Evolutionary conservation across 2,888 invertebrate species (phyloP), one percentile per base, ranked within the genome.

Genomic region (Ceramica pisi): DNA sequence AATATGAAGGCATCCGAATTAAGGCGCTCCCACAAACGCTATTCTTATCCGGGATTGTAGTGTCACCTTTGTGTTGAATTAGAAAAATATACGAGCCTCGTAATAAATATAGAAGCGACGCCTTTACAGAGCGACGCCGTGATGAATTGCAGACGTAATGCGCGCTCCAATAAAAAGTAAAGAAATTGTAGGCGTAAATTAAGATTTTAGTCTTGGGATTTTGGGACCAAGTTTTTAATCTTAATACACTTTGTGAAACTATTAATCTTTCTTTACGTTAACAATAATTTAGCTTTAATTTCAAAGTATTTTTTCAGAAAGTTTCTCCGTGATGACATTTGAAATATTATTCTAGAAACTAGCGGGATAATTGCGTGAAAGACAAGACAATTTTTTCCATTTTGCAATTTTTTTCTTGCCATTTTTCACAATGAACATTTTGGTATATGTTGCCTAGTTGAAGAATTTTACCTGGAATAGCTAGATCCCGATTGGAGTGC

Each of bases 1-100:
- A 90, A 87, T 88, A 88, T 83, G 85, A 86, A 88, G 83, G 71
- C 78, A 75, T 82, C 84, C 78, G 88, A 86, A 89, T 88, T 87
- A 87, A 78, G 79, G 82, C 77, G 77, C 76, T 75, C 76, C 73
- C 76, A 78, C 70, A 73, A 75, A 71, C 66, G 81, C 79, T 78
- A 77, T 75, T 80, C 73, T 78, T 84, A 80, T 72, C 72, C 71
- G 70, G 73, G 67, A 84, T 81, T 77, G 83, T 80, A 80, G 75
- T 85, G 84, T 72, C 78, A 71, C 74, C 79, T 71, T 83, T 81
- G 71, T 73, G 75, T 83, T 80, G 72, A 78, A 85, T 85, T 84
- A 81, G 80, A 84, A 80, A 86, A 85, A 85, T 81, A 77, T 79
- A 73, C 60, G 76, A 71, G 60, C 31, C 75, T 53, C 48, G 69